phyloP scores from a whole-genome alignment of 1,140 invertebrate species.

The Proales similis region DNA sequence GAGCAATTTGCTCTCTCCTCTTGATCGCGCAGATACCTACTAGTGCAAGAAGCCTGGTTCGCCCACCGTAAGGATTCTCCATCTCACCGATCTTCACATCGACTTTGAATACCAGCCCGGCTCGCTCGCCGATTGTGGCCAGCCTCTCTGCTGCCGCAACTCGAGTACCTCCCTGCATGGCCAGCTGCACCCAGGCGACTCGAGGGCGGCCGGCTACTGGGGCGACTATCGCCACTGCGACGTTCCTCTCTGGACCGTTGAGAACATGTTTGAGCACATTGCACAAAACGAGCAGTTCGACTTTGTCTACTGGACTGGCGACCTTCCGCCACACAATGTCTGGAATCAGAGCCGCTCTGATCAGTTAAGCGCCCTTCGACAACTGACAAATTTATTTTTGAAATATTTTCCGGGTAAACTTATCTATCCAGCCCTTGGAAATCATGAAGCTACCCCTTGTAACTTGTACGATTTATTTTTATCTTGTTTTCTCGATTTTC shows the following conservation, averaged over 20 bases:
- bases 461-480: slow-evolving; percentile 2
- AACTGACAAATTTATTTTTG: slow-evolving; percentile 67
- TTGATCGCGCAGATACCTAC: neutral
- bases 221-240: slow-evolving; percentile 55
- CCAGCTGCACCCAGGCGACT: slow-evolving; percentile 40
- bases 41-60: neutral
- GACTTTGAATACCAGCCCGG: slow-evolving; percentile 42
- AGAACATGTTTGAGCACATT: slow-evolving; percentile 52
- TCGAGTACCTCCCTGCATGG: slow-evolving; percentile 6
- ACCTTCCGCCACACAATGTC: slow-evolving; percentile 88
- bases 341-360: slow-evolving; percentile 90
- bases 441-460: slow-evolving; percentile 67
- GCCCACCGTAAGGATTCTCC: slow-evolving; percentile 12
- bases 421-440: slow-evolving; percentile 86
- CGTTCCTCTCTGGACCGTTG: slow-evolving; percentile 51
- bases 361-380: slow-evolving; percentile 74
- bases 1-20: neutral
- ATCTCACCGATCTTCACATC: slow-evolving; percentile 33
- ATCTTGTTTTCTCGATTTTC: neutral
- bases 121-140: slow-evolving; percentile 44
- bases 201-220: slow-evolving; percentile 45
- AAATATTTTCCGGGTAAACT: slow-evolving; percentile 73
- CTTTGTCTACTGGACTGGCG: slow-evolving; percentile 96
- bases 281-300: slow-evolving; percentile 55
- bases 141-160: slow-evolving; percentile 20